Base-by-base conservation (phyloP, 1,140 invertebrate genomes). In the Procambarus virginalis region DNA sequence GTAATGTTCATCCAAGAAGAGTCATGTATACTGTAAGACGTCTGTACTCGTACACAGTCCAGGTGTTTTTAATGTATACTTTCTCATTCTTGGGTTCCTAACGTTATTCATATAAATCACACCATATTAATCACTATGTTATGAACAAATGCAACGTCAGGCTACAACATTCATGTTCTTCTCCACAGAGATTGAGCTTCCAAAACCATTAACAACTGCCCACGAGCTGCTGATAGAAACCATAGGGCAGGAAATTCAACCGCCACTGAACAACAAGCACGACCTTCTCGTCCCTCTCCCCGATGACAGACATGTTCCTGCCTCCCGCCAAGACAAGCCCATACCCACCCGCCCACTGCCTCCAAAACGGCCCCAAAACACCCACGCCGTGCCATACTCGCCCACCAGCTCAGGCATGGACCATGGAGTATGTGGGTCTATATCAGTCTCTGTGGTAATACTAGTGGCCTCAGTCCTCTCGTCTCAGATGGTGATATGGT, bases 311-410 rank as follows among this genome's bases (percentile, higher is more conserved):
- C 76, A 79, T 4, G 85, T 58, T 55, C 51, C 75, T 51, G 60
- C 76, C 55, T 77, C 85, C 8, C 85, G 45, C 3, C 85, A 86
- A 58, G 55, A 77, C 14, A 64, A 79, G 45, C 76, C 22, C 46
- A 46, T 8, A n/a, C 48, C 68, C 58, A 86, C 85, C 2, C 45
- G 12, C 2, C 85, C 85, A 34, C 76, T 75, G 55, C 85, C 85
- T 2, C 85, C 85, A 34, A 79, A 58, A 4, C 85, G 85, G 12
- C 85, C 85, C 45, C 55, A 68, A 51, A 86, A 86, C 60, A 86
- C 85, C 77, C 85, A 86, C 76, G 45, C 45, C 5, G 85, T 86
- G 17, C 85, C 85, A 10, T 86, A 79, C 76, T 86, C 75, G 22
- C 85, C 85, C 20, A 73, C 68, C 68, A 73, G 68, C 68, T 34